These are phyloP conservation scores for Helicoverpa zea DNA, from an alignment of 1,140 invertebrate species.

Conservation along the genomic window DNA sequence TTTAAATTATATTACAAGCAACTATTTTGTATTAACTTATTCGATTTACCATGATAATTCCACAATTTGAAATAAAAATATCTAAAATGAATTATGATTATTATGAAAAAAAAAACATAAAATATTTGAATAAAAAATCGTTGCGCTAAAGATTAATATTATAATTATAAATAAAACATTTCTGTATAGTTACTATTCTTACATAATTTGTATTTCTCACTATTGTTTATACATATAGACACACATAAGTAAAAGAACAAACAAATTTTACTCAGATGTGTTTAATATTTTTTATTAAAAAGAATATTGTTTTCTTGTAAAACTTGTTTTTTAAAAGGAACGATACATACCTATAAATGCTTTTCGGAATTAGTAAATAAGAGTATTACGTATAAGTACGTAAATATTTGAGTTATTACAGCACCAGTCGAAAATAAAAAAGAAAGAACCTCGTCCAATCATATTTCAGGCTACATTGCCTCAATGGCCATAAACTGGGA, in stretches of 20 bases:
- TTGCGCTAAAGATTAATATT: constrained; percentile 36
- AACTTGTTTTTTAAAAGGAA: constrained; percentile 30
- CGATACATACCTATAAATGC: constrained; percentile 47
- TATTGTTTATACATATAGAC: constrained; percentile 39
- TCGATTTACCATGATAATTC: constrained; percentile 19
- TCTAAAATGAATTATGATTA: constrained; percentile 7
- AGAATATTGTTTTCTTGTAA: background rate
- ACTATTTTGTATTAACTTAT: constrained; percentile 2
- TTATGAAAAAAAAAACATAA: constrained; percentile 13
- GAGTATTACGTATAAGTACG: background rate
- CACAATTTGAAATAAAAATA: constrained; percentile 5
- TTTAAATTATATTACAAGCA: constrained; percentile 3
- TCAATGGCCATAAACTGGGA: constrained; percentile 20
- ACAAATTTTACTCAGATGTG: constrained; percentile 20
- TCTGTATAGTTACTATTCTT: constrained; percentile 22
- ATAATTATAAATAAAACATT: constrained; percentile 44
- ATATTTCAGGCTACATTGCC: constrained; percentile 3
- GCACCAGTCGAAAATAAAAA: constrained; percentile 44
- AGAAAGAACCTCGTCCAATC: constrained; percentile 23
- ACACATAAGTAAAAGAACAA: constrained; percentile 28
- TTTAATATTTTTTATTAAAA: constrained; percentile 29
- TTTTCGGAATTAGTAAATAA: constrained; percentile 42
- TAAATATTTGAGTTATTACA: constrained; percentile 45
- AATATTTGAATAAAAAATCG: constrained; percentile 18
- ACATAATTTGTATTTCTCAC: constrained; percentile 48